Conservation (phyloP, 2,888 invertebrate genomes). For the Metallyticus violacea region DNA sequence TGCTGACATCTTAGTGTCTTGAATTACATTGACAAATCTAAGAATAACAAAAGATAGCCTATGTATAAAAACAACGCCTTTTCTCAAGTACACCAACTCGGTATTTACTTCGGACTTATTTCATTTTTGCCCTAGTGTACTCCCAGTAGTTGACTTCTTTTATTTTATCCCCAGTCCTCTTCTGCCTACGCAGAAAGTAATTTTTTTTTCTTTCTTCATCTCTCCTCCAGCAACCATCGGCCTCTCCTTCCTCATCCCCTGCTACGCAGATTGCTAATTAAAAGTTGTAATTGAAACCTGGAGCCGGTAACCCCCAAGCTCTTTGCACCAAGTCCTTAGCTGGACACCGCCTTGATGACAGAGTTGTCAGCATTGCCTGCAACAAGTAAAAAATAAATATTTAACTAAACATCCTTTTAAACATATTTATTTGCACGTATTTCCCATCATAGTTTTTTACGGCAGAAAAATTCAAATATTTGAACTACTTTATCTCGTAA, state of each 20-base stretch:
- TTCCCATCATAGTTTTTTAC: no score
- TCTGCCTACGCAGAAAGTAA: background rate
- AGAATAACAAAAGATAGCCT: background rate
- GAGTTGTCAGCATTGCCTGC: background rate
- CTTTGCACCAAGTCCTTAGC: background rate
- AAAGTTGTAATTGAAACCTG: constrained; percentile 21
- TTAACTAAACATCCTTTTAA: no score
- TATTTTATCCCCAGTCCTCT: constrained; percentile 1
- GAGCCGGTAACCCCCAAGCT: background rate
- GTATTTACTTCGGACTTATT: background rate
- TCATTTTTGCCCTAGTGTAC: background rate
- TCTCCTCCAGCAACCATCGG: background rate
- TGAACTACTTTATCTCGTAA: no score
- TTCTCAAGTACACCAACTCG: background rate
- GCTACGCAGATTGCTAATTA: constrained; percentile 14
- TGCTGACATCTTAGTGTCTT: no score
- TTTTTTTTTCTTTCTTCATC: constrained; percentile 1
- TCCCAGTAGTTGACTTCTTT: background rate
- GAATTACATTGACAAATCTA: no score
- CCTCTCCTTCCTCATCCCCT: background rate
- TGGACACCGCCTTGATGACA: background rate
- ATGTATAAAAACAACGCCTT: background rate
- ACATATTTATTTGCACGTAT: no score
- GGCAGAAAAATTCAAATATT: no score
- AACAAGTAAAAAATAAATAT: background rate